Evolutionary conservation across 2,113 vertebrate genomes (phyloP), one percentile per base, ranked within the genome.

Genomic region (Mesoclemmys tuberculata): DNA sequence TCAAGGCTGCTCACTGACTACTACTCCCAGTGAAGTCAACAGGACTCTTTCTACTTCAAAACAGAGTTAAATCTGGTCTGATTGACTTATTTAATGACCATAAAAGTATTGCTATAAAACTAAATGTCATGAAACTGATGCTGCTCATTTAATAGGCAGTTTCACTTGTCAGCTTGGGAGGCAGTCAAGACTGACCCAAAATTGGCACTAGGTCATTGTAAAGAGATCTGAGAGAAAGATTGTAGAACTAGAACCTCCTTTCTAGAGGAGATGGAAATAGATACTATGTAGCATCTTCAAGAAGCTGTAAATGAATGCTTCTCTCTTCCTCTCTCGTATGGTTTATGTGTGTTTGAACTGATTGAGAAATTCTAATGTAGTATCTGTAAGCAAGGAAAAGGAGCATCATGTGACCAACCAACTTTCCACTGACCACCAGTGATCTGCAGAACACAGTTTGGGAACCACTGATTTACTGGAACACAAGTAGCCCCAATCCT

Each of bases 401-500:
- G 44, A 16, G 80, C 86, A 78, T 87, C 78, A 80, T 35, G 64
- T n/a, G 44, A 75, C 24, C 71, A 44, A 26, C 24, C 11, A 46
- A 6, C 22, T 44, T 77, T 77, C 26, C 41, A 46, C 74, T 77
- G 41, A 8, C 24, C 22, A 77, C 13, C 44, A 27, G 24, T 77
- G 24, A 27, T 46, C 44, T 46, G 74, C 24, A 27, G 12, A 75
- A 44, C 41, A 44, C 12, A 26, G 19, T 90, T 82, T 6, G 4
- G 64, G 84, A 31, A 89, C 3, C 29, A 35, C 0, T 0, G 8
- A 13, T 80, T 96, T 92, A 82, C 46, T 35, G 80, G 87, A 94
- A 90, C 27, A 61, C 29, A 19, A 0, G 1, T 19, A 89, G 48
- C 55, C 80, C 0, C 0, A 5, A 74, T 55, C 49, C 12, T n/a